Base-by-base conservation (phyloP, 2,113 vertebrate genomes). In the Chloebia gouldiae region DNA sequence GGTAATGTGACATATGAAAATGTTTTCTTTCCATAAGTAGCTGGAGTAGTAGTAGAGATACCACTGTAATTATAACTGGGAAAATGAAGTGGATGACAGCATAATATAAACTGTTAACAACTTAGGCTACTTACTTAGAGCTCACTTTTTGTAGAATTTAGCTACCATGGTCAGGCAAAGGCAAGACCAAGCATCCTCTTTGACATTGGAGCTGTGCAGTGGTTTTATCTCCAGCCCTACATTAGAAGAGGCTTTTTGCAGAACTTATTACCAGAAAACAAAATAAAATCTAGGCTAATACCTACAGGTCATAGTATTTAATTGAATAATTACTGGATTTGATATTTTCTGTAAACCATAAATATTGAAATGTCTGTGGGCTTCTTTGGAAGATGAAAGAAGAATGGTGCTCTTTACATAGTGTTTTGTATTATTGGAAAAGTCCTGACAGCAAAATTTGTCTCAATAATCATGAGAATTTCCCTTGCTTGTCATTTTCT, bases 1-100 rank as follows among this genome's bases (percentile, higher is more conserved):
- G 54, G 17, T 66, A 61, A 79, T 57, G 30, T 94, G 92, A 85
- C 85, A 90, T 57, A 87, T 80, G 78, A 31, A 94, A 87, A 93
- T 90, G 13, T 91, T 91, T 85, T 69, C 22, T 65, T 75, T 82
- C 49, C 2, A 1, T 57, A 49, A 45, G 65, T 27, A 88, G 40
- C 13, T 64, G 22, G 4, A 75, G 40, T 7, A 68, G 60, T 23
- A 79, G 60, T 45, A 45, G n/a, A 84, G 37, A n/a, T 87, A 71
- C 61, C 16, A 51, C 39, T 63, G n/a, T 87, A 89, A 81, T 91
- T 93, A 91, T 15, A 72, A 45, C 22, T 49, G 37, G 44, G 37
- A 49, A 81, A 85, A 94, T 79, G 42, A 81, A 57, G 30, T 11
- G 57, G 50, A 72, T 85, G 71, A 49, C 28, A 76, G 25, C 30